These are phyloP conservation scores for Fistularia tabacaria DNA, from an alignment of 2,797 vertebrate genomes.

Conservation along the genomic window DNA sequence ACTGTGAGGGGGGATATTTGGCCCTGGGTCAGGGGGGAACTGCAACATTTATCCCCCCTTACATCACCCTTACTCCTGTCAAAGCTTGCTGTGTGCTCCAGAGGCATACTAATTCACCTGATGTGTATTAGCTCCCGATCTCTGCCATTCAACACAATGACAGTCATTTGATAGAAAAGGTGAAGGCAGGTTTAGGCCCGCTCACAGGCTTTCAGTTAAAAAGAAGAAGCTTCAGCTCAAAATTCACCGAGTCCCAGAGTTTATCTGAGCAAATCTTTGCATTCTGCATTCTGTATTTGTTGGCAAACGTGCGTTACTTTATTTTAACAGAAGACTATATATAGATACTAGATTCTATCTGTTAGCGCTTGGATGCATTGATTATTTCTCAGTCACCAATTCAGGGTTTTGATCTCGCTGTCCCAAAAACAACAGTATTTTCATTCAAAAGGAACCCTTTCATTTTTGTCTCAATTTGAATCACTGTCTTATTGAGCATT, in stretches of 20 bases:
- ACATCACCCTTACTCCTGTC: slow-evolving; percentile 71
- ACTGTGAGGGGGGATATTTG: slow-evolving; percentile 56
- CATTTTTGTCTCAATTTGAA: no score
- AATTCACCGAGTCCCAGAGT: no score
- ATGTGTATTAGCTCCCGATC: slow-evolving; percentile 52
- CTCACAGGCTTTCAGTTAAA: slow-evolving; percentile 39
- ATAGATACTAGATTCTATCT: no score
- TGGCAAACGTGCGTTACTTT: no score
- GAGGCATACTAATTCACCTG: slow-evolving; percentile 69
- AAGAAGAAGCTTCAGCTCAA: no score
- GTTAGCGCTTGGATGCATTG: no score
- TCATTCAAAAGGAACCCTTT: no score
- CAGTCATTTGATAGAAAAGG: slow-evolving; percentile 62
- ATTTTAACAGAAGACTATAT: no score
- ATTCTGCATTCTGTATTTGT: no score
- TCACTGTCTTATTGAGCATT: slow-evolving; percentile 24
- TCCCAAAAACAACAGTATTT: not conserved
- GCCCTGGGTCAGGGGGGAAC: slow-evolving; percentile 60
- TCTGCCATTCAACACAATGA: slow-evolving; percentile 68
- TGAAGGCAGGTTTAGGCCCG: slow-evolving; percentile 54
- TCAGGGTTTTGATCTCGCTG: no score
- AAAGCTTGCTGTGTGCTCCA: slow-evolving; percentile 62
- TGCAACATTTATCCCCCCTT: slow-evolving; percentile 72
- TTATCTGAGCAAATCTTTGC: no score
- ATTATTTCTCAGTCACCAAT: no score